Percentiles rank a stretch among this genome's conserved stretches.
Conservation (phyloP, 1,140 invertebrate species). For the Atta cephalotes region DNA sequence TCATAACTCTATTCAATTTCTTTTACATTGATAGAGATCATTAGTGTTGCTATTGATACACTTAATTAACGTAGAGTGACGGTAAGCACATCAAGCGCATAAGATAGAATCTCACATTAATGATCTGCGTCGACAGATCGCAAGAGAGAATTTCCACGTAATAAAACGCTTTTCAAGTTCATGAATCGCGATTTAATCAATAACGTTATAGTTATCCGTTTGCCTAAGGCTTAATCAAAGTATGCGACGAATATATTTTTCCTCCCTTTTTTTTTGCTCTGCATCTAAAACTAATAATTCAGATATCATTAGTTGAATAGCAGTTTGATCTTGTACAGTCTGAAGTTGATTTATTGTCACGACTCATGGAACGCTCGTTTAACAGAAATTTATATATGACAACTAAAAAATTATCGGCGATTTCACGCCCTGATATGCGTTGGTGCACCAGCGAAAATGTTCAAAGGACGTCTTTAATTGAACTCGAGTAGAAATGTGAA, state of each 20-base stretch:
- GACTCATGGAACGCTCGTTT: background rate
- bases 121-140: slow-evolving; percentile 71
- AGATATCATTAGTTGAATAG: slow-evolving; percentile 38
- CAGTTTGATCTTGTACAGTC: slow-evolving; percentile 18
- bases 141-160: slow-evolving; percentile 28
- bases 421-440: background rate
- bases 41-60: slow-evolving; percentile 56
- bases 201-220: slow-evolving; percentile 76
- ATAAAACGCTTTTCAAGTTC: slow-evolving; percentile 62
- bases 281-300: slow-evolving; percentile 34
- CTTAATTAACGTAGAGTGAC: slow-evolving; percentile 49
- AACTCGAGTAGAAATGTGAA: slow-evolving; percentile 12
- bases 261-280: background rate
- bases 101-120: slow-evolving; percentile 61
- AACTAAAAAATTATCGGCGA: slow-evolving; percentile 13
- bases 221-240: slow-evolving; percentile 68
- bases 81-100: slow-evolving; percentile 23
- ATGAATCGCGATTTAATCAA: slow-evolving; percentile 73
- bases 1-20: slow-evolving; percentile 35
- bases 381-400: background rate
- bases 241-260: slow-evolving; percentile 24
- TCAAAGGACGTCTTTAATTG: background rate
- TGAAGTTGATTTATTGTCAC: slow-evolving; percentile 40
- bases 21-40: slow-evolving; percentile 45
- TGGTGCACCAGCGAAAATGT: background rate